Conservation (phyloP, 2,797 vertebrate species). For the Malurus splendens region DNA sequence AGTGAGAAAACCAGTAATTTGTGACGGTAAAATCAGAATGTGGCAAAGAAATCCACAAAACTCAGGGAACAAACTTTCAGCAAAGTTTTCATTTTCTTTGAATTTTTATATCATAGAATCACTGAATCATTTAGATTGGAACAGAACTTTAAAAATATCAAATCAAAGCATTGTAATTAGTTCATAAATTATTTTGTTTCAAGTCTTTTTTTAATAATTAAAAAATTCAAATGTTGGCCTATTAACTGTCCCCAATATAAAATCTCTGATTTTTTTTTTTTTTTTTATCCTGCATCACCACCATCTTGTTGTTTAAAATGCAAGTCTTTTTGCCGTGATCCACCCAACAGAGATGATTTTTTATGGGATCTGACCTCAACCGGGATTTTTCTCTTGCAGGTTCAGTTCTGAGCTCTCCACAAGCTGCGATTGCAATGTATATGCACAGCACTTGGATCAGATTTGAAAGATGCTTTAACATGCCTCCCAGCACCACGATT, state of each 20-base stretch:
- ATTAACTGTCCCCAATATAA: not conserved
- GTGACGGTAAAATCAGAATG: not conserved
- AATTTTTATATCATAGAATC: not conserved
- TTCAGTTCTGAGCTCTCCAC: slow-evolving; percentile 33
- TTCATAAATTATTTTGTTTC: not conserved
- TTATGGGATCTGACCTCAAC: not conserved
- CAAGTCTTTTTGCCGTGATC: not conserved
- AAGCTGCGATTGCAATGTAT: slow-evolving; percentile 25
- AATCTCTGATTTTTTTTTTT: not conserved
- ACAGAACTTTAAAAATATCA: not conserved
- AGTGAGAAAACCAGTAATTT: not conserved
- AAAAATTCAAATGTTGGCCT: not conserved
- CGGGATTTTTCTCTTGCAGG: not conserved
- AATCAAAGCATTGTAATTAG: not conserved
- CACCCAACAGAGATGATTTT: not conserved
- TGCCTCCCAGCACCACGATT: slow-evolving; percentile 43
- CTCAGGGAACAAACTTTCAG: not conserved
- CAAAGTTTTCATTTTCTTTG: not conserved
- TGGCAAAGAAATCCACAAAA: not conserved
- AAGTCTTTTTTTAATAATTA: not conserved
- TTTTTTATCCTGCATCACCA: not conserved
- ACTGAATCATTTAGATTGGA: not conserved
- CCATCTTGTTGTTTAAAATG: not conserved
- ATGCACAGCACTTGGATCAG: slow-evolving; percentile 12
- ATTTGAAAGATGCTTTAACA: slow-evolving; percentile 63